Base-by-base conservation (phyloP, 1,140 invertebrate species). In the Ceratina australensis region DNA sequence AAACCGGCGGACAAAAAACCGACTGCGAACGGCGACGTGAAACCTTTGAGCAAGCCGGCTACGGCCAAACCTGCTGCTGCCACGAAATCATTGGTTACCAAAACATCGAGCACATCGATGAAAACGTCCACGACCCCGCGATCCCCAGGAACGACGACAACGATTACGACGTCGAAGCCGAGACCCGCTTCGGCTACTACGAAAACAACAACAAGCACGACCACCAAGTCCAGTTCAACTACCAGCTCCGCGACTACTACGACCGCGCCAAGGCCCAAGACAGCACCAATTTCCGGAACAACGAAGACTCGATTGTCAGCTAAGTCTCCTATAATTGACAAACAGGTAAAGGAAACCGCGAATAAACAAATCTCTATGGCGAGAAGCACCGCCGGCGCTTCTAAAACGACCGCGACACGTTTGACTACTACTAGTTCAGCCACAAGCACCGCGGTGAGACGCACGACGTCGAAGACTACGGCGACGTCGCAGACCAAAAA, bases 281-380 rank as follows among this genome's bases (percentile, higher is more conserved):
- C 90, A 2, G 85, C 90, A 18, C 84, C 89, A 22, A 8, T 78
- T 33, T 74, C 83, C 3, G 83, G 82, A 13, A 84, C 82, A 22
- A 22, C 89, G 0, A 88, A 82, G 68, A 22, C 81, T 3, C 74
- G 80, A 2, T 42, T 56, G 33, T 49, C 59, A 16, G 59, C 79
- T 7, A 93, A 91, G 75, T 86, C 88, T 0, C 88, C 93, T 0
- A 89, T 93, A 74, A 91, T 91, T 15, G 93, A 94, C 26, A 94
- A 94, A 75, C 92, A 94, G 80, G 92, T 92, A 15, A 94, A 94
- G 82, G 94, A 94, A 71, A 93, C 93, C 33, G 93, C 93, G 0
- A 94, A 94, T 73, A 94, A 94, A 82, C 92, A 93, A 72, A 92
- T 94, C 16, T 94, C 93, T 0, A 92, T 93, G 18, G 89, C 90